Evolutionary conservation across 2,888 invertebrate genomes (phyloP), one percentile per base, ranked within the genome.

Genomic region (Rhagophthalmus giganteus): DNA sequence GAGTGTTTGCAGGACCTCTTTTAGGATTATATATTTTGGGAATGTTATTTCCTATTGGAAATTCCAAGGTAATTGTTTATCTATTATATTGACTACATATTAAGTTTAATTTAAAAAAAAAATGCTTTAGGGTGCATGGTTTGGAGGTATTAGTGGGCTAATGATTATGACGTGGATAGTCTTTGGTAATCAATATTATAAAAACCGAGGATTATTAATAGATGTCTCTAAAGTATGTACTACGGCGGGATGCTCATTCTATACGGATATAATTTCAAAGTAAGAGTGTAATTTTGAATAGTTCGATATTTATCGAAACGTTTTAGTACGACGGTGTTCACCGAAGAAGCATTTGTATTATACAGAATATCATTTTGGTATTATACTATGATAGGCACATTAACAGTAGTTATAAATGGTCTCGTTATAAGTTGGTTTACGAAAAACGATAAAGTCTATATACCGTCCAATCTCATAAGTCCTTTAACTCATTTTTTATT

Each of bases 11-110:
- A 16, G 86, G 87, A 1, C 84, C 87, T 0, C 70, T 85, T 2
- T 73, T 87, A 1, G 88, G 86, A 0, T 72, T 87, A 1, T 88
- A 87, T 63, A 79, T 82, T 0, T 67, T 87, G 11, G 88, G 87
- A 2, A 82, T 88, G 62, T 77, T 87, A 12, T 80, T 83, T 54
- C 84, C 87, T 0, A 82, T 80, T 63, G 81, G 81, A 1, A 85
- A 83, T 59, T 76, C 81, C 56, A 80, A 80, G 50, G 81, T 81
- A 70, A 74, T 74, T 5, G 14, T 27, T 27, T n/a, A n/a, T n/a
- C n/a, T n/a, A n/a, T n/a, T n/a, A n/a, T n/a, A n/a, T n/a, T n/a
- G n/a, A n/a, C n/a, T n/a, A n/a, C n/a, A n/a, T n/a, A n/a, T 2
- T 27, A 20, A 20, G 7, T 20, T 3, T 3, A 20, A 20, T 7